Evolutionary conservation across 53 echinoderm and acorn worm genomes (phyloP).

Genomic region (Luidia sarsii): DNA sequence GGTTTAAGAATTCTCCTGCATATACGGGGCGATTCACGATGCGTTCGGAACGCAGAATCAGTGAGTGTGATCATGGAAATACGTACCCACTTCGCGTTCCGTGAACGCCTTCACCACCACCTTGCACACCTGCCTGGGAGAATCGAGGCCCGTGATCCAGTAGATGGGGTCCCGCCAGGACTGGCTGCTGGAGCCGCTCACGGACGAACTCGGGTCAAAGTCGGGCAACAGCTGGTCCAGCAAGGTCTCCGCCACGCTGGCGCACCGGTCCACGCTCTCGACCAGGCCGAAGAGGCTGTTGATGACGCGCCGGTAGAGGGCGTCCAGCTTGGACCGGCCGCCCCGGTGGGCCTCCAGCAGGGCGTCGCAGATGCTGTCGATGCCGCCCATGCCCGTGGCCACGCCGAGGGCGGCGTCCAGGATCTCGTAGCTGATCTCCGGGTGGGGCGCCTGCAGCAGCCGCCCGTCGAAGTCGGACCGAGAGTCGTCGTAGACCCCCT

Average conservation of each 20-base stretch:
- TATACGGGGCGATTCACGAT: no score
- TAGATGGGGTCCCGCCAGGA: conserved; percentile 6
- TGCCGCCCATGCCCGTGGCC: conserved; percentile 59
- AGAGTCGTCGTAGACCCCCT: background rate
- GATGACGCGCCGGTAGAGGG: background rate
- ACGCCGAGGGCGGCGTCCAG: conserved; percentile 63
- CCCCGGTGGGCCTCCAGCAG: conserved; percentile 36
- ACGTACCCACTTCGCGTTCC: conserved; percentile 71
- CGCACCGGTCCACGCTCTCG: conserved; percentile 60
- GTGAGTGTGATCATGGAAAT: no score
- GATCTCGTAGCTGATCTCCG: background rate
- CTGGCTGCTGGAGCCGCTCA: background rate
- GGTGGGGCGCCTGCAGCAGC: background rate
- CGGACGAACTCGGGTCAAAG: background rate
- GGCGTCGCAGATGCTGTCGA: conserved; percentile 57
- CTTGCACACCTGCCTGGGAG: conserved; percentile 43
- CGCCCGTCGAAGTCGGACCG: background rate
- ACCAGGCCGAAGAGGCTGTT: conserved; percentile 46
- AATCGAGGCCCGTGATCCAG: conserved; percentile 57
- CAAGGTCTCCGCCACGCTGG: background rate
- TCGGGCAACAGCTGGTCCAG: background rate
- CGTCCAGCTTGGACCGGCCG: conserved; percentile 15
- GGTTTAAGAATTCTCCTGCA: no score
- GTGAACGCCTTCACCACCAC: conserved; percentile 64
- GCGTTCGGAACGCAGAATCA: no score